phyloP scores from a whole-genome alignment of 2,113 vertebrate genomes.

The Lampris incognitus region DNA sequence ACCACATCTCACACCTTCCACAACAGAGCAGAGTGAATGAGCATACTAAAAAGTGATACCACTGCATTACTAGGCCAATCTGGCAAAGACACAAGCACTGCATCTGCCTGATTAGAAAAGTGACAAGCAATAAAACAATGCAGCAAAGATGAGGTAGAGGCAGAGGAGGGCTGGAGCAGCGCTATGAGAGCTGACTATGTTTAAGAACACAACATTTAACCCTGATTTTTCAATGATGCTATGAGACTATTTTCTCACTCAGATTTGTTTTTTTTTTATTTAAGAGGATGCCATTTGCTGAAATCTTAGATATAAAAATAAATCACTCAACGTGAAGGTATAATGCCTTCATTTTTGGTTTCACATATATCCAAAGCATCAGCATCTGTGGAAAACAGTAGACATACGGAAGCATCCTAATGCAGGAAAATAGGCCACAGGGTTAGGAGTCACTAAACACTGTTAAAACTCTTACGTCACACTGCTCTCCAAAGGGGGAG shows the following conservation, averaged over 20 bases:
- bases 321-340: neutral
- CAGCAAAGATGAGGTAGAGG: slow-evolving; percentile 1
- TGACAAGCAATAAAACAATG: slow-evolving; percentile 38
- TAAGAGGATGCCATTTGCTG: neutral
- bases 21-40: neutral
- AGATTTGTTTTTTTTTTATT: neutral
- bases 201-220: neutral
- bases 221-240: neutral
- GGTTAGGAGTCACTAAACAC: neutral
- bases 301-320: neutral
- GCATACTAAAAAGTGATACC: slow-evolving; percentile 3
- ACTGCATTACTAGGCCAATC: slow-evolving; percentile 10
- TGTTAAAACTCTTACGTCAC: neutral
- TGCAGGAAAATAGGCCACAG: slow-evolving; percentile 7
- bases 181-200: neutral
- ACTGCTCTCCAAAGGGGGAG: neutral
- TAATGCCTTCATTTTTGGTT: neutral
- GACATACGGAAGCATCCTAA: neutral
- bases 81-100: slow-evolving; percentile 35
- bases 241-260: neutral
- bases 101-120: slow-evolving; percentile 53
- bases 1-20: neutral
- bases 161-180: neutral
- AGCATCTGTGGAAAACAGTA: neutral
- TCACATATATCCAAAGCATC: neutral